Conservation (phyloP, 2,888 invertebrate species). For the Eristalinus aeneus region DNA sequence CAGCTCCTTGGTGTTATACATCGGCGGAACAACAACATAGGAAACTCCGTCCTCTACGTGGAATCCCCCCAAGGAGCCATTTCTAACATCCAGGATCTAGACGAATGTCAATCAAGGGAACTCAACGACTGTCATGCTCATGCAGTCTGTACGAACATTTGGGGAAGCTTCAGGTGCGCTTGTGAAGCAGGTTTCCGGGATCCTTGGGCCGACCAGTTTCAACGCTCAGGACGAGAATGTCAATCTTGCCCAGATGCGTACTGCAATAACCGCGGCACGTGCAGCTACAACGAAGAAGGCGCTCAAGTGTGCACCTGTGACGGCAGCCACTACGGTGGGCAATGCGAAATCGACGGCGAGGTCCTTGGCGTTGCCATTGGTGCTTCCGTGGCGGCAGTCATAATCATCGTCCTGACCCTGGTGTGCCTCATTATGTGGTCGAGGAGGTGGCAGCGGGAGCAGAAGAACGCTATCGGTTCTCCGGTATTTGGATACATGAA, state of each 20-base stretch:
- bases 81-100: constrained; percentile 88
- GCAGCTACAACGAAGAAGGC: constrained; percentile 86
- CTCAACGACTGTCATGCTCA: constrained; percentile 92
- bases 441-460: constrained; percentile 94
- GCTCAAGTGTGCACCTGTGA: constrained; percentile 84
- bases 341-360: constrained; percentile 95
- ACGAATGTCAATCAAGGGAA: constrained; percentile 91
- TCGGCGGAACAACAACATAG: constrained; percentile 92
- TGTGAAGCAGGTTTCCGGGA: constrained; percentile 90
- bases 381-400: constrained; percentile 92
- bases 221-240: constrained; percentile 88
- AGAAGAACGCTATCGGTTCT: constrained; percentile 89
- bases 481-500: constrained; percentile 95
- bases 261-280: constrained; percentile 93
- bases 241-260: constrained; percentile 88
- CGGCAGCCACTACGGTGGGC: constrained; percentile 91
- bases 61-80: constrained; percentile 91
- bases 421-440: constrained; percentile 96
- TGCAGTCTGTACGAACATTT: constrained; percentile 90
- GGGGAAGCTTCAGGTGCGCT: constrained; percentile 87
- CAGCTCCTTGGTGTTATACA: constrained; percentile 92
- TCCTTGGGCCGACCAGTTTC: constrained; percentile 85
- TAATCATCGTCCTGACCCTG: constrained; percentile 92
- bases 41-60: constrained; percentile 92
- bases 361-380: constrained; percentile 95